phyloP scores from a whole-genome alignment of 2,113 vertebrate species.

The Cephalopholis sonnerati region DNA sequence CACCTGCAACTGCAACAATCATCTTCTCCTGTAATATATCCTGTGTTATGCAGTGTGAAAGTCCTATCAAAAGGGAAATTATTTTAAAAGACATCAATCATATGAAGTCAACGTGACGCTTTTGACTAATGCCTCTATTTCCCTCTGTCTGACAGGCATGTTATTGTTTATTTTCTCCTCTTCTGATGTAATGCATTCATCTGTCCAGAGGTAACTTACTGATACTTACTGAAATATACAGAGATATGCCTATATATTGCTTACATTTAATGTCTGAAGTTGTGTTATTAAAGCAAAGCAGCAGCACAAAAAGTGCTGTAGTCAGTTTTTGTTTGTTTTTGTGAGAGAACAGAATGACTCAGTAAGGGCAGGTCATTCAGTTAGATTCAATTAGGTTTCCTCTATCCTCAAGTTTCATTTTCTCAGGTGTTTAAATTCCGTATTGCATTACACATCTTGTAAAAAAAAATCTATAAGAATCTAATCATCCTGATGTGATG shows the following conservation, averaged over 20 bases:
- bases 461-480: conserved; percentile 29
- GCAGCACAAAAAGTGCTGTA: background rate
- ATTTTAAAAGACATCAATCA: background rate
- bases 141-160: too few relatives aligned
- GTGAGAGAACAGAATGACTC: too few relatives aligned
- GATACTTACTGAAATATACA: too few relatives aligned
- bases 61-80: background rate
- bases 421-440: background rate
- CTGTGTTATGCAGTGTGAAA: background rate
- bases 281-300: background rate
- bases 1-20: background rate
- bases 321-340: background rate
- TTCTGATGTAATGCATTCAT: background rate
- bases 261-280: background rate
- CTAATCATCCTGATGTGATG: conserved; percentile 4
- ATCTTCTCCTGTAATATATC: too few relatives aligned
- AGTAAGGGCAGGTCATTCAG: background rate
- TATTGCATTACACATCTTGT: conserved; percentile 3
- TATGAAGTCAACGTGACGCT: too few relatives aligned
- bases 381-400: background rate
- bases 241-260: too few relatives aligned
- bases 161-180: background rate
- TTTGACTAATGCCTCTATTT: too few relatives aligned
- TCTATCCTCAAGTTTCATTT: background rate
- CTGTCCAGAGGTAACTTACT: too few relatives aligned